Base-by-base conservation (phyloP, 1,140 invertebrate species). In the Melipona quadrifasciata region DNA sequence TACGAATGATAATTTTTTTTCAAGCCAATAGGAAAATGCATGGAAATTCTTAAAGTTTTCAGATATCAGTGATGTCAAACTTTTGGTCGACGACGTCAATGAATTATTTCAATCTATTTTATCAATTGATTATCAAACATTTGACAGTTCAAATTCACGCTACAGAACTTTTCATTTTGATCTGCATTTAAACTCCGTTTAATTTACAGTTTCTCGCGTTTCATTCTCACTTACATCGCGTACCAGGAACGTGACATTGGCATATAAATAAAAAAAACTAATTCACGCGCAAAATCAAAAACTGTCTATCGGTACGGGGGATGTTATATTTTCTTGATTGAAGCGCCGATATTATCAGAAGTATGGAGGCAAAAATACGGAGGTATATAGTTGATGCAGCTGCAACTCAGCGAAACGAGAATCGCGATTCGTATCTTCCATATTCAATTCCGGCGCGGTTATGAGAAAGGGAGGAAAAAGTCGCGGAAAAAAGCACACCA, bases 391-490 rank as follows among this genome's bases (percentile, higher is more conserved):
- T 76, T 55, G 47, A 2, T 53, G 55, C 55, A 61, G 74, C 31
- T 61, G 74, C 74, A 76, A 76, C 74, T 76, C 74, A 61, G 74
- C 57, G 34, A 76, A 76, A 76, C 57, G 57, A n/a, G 74, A 76
- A 47, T 61, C 55, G 31, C 74, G 74, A 76, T 76, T 61, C 74
- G 27, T 76, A 76, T 76, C 74, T 47, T 27, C 2, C 21, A 53
- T n/a, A 61, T 76, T 76, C 74, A 39, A 76, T 76, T 61, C 34
- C 47, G 57, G 57, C 57, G 27, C 70, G 47, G 70, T 72, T 72
- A 72, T 27, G 31, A 39, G 57, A n/a, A 58, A n/a, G 31, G 12
- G 21, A n/a, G 57, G 4, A 58, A 53, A 75, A 34, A 21, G 14
- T 19, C 1, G 70, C 11, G 39, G n/a, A 47, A 65, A 72, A 47